Percentiles rank a stretch among this genome's conserved stretches.
Evolutionary conservation across 2,888 invertebrate genomes (phyloP).

Genomic region (Hirtodrosophila alboralis): DNA sequence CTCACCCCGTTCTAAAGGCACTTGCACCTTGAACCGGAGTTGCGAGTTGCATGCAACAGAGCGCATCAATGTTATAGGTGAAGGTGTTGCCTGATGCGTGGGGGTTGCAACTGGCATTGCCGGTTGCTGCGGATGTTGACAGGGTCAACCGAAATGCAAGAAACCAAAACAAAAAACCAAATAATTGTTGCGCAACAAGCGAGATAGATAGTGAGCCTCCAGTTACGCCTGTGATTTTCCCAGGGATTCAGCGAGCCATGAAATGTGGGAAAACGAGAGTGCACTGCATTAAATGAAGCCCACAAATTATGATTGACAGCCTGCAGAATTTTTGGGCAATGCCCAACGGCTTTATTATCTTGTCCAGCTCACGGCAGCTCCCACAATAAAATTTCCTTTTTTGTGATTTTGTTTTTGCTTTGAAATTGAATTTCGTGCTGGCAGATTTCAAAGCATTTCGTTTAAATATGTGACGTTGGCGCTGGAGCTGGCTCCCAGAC

Average conservation of each 20-base stretch:
- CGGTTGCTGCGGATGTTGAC: slow-evolving; percentile 22
- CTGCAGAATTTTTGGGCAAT: slow-evolving; percentile 32
- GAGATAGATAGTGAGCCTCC: slow-evolving; percentile 7
- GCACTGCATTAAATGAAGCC: slow-evolving; percentile 15
- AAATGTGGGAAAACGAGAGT: slow-evolving; percentile 70
- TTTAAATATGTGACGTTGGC: slow-evolving; percentile 40
- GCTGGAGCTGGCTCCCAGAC: slow-evolving; percentile 46
- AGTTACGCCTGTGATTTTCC: slow-evolving; percentile 74
- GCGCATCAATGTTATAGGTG: slow-evolving; percentile 48
- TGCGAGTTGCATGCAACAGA: slow-evolving; percentile 44
- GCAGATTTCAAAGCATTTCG: slow-evolving; percentile 57
- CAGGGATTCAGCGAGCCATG: slow-evolving; percentile 58
- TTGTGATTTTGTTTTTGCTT: slow-evolving; percentile 13
- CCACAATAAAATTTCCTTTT: slow-evolving; percentile 56
- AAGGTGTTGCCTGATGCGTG: slow-evolving; percentile 48
- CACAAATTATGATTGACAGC: slow-evolving; percentile 70
- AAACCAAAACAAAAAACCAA: slow-evolving; percentile 34
- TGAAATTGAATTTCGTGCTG: slow-evolving; percentile 77
- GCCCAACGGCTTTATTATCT: slow-evolving; percentile 70
- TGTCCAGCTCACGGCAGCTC: slow-evolving; percentile 44
- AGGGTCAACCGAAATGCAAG: slow-evolving; percentile 15
- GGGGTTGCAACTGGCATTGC: slow-evolving; percentile 44
- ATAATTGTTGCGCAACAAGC: slow-evolving; percentile 52
- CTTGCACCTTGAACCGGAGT: background rate
- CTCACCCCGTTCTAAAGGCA: slow-evolving; percentile 28